Conservation (phyloP, 2,797 vertebrate genomes). For the Rhinatrema bivittatum region DNA sequence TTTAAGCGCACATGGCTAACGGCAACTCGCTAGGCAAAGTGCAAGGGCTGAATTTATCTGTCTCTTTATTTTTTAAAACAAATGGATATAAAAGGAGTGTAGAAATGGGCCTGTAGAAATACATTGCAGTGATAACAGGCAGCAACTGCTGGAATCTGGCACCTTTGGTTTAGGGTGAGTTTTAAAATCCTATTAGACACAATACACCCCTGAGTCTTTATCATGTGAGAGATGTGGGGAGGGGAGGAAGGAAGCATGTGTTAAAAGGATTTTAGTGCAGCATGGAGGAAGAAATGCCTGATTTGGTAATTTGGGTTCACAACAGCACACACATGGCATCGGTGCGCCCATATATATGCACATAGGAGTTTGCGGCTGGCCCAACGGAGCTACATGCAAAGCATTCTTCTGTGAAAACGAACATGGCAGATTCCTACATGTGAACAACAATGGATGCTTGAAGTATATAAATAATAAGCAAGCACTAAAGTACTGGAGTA, state of each 20-base stretch:
- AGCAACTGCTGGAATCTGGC: neutral
- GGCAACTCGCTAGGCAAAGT: slow-evolving; percentile 4
- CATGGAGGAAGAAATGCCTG: neutral
- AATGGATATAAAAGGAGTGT: slow-evolving; percentile 14
- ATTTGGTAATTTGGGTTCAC: neutral
- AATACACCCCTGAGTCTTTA: neutral
- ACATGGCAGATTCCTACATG: too few species aligned
- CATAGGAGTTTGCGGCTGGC: neutral
- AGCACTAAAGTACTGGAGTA: too few species aligned
- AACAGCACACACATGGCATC: neutral
- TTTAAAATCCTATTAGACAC: slow-evolving; percentile 1
- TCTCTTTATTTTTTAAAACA: slow-evolving; percentile 31
- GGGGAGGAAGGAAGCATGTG: neutral
- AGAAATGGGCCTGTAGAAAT: slow-evolving; percentile 10
- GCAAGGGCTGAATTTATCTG: slow-evolving; percentile 14
- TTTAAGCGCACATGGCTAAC: slow-evolving; percentile 16
- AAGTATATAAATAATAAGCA: too few species aligned
- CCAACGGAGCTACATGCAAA: too few species aligned
- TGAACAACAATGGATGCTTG: too few species aligned
- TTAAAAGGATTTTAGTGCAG: neutral
- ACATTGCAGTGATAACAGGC: neutral
- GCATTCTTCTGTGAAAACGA: too few species aligned
- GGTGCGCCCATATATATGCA: neutral
- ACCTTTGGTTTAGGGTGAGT: neutral
- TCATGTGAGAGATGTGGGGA: neutral